These are phyloP conservation scores for Alectoris magna DNA, from an alignment of 2,797 vertebrate species.

Conservation along the genomic window DNA sequence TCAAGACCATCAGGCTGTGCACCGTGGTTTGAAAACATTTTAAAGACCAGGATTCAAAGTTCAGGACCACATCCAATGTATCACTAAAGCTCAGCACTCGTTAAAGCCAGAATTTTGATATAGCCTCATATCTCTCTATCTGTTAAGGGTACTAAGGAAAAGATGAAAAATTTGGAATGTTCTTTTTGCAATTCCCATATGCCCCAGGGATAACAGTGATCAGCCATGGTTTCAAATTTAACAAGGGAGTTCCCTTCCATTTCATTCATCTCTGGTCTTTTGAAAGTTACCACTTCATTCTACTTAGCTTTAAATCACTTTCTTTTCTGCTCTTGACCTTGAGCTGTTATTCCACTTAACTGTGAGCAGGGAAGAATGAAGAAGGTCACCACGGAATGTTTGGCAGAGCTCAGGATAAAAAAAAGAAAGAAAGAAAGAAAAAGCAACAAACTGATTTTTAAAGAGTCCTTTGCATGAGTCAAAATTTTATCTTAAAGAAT, in stretches of 20 bases:
- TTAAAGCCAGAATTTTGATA: not conserved
- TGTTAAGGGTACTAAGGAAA: not conserved
- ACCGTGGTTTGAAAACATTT: not conserved
- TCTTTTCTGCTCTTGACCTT: not conserved
- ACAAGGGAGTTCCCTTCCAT: not conserved
- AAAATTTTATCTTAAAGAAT: constrained; percentile 20
- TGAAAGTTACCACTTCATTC: not conserved
- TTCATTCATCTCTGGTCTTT: not conserved
- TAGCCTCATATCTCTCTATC: not conserved
- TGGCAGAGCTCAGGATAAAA: not conserved
- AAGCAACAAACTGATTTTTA: not conserved
- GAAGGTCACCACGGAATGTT: not conserved
- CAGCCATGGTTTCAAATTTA: not conserved
- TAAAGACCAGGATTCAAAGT: not conserved
- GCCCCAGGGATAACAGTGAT: not conserved
- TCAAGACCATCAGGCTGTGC: not conserved
- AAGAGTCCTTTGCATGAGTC: constrained; percentile 21
- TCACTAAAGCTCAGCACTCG: not conserved
- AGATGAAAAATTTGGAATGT: not conserved
- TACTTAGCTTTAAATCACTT: not conserved
- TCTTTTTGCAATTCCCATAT: not conserved
- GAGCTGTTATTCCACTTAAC: not conserved
- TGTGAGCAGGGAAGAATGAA: not conserved
- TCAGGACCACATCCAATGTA: not conserved
- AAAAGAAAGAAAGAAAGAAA: not conserved